Percentiles rank a stretch among this genome's conserved stretches.
Conservation (phyloP, 2,113 vertebrate genomes). For the Gasterosteus nipponicus region DNA sequence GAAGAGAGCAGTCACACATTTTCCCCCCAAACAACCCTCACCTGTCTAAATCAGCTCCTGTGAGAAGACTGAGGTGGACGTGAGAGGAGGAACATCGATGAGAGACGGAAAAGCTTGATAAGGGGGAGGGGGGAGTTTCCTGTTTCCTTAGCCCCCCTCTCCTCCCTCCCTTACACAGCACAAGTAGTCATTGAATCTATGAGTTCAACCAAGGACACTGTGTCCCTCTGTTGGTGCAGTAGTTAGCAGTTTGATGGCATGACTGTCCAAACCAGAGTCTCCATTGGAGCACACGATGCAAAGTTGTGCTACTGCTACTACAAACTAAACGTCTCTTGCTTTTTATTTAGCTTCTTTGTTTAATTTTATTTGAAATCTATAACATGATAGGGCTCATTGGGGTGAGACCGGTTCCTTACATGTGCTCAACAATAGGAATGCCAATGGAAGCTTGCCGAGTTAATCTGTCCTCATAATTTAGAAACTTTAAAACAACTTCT, state of each 20-base stretch:
- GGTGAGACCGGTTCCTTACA: not conserved
- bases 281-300: not conserved
- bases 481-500: not conserved
- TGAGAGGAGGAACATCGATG: slow-evolving; percentile 33
- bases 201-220: slow-evolving; percentile 24
- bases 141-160: slow-evolving; percentile 47
- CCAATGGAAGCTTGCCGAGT: not conserved
- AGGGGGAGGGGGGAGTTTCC: slow-evolving; percentile 48
- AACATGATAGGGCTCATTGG: not conserved
- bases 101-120: slow-evolving; percentile 35
- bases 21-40: slow-evolving; percentile 11
- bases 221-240: slow-evolving; percentile 40
- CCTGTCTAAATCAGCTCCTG: not conserved
- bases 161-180: slow-evolving; percentile 27
- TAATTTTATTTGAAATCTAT: not conserved
- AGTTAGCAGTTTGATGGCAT: slow-evolving; percentile 22
- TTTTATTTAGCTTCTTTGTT: not conserved
- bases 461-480: not conserved
- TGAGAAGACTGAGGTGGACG: slow-evolving; percentile 1
- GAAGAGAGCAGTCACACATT: not conserved
- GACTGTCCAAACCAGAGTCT: slow-evolving; percentile 16
- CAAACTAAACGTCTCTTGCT: not conserved
- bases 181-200: slow-evolving; percentile 55
- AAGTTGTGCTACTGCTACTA: not conserved
- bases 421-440: not conserved